phyloP scores from a whole-genome alignment of 2,797 vertebrate genomes.

The Cossypha dichroa region DNA sequence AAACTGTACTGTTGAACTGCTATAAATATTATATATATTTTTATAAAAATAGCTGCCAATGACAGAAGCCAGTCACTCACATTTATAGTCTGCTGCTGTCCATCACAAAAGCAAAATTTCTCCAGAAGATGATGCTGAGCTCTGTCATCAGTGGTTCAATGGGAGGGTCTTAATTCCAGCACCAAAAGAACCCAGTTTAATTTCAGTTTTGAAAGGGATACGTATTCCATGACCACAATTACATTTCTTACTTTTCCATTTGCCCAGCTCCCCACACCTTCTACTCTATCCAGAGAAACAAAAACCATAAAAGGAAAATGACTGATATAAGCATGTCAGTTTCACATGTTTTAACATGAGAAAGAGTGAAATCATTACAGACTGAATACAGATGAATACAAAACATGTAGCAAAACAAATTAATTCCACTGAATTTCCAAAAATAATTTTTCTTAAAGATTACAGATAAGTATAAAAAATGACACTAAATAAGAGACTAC shows the following conservation, averaged over 20 bases:
- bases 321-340: not conserved
- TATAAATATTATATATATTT: not conserved
- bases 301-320: not conserved
- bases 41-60: not conserved
- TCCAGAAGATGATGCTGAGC: not conserved
- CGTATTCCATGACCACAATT: not conserved
- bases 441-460: not conserved
- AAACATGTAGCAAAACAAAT: not conserved
- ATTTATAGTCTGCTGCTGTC: not conserved
- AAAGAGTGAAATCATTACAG: not conserved
- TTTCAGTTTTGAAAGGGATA: not conserved
- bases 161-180: not conserved
- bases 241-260: not conserved
- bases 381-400: not conserved
- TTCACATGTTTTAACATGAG: not conserved
- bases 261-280: not conserved
- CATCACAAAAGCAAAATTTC: not conserved
- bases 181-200: not conserved
- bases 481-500: not conserved
- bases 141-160: not conserved
- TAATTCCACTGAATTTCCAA: not conserved
- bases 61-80: not conserved
- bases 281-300: not conserved
- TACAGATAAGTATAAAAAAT: not conserved
- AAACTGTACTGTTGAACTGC: not conserved